A percentile compares a stretch with the other conserved stretches of the same genome.
These are phyloP conservation scores for Anarsia innoxiella DNA, from an alignment of 2,888 invertebrate species.

Conservation along the genomic window DNA sequence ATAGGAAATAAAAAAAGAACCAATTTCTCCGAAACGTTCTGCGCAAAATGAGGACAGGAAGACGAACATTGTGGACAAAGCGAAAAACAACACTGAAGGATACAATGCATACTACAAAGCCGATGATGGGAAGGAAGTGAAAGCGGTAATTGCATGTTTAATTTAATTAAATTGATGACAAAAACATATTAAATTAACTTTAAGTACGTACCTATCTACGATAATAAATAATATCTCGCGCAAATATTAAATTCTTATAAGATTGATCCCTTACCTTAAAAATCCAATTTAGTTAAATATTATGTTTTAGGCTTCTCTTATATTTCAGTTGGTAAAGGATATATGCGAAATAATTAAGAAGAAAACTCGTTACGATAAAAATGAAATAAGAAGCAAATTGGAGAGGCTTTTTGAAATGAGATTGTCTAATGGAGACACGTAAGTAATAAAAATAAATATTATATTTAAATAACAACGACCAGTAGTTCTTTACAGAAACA, in stretches of 20 bases:
- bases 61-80: constrained; percentile 6
- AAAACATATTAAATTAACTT: no score
- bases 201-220: no score
- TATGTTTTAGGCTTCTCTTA: no score
- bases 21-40: neutral
- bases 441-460: no score
- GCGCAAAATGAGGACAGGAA: neutral
- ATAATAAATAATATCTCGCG: no score
- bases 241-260: no score
- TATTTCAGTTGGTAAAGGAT: constrained; percentile 56
- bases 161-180: no score
- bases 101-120: constrained; percentile 47
- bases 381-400: constrained; percentile 38
- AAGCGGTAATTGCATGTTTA: constrained; percentile 35
- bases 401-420: constrained; percentile 51
- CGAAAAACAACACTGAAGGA: constrained; percentile 16
- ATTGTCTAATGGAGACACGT: constrained; percentile 63
- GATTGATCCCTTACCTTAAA: no score
- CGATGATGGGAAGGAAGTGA: constrained; percentile 51
- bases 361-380: constrained; percentile 40
- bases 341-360: constrained; percentile 48
- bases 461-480: no score
- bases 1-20: constrained; percentile 4
- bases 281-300: no score
- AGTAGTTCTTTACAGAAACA: no score